Percentiles rank a stretch among this genome's conserved stretches.
These are phyloP conservation scores for Pygmarrhopalites habei DNA, from an alignment of 1,140 invertebrate genomes.

Conservation along the genomic window DNA sequence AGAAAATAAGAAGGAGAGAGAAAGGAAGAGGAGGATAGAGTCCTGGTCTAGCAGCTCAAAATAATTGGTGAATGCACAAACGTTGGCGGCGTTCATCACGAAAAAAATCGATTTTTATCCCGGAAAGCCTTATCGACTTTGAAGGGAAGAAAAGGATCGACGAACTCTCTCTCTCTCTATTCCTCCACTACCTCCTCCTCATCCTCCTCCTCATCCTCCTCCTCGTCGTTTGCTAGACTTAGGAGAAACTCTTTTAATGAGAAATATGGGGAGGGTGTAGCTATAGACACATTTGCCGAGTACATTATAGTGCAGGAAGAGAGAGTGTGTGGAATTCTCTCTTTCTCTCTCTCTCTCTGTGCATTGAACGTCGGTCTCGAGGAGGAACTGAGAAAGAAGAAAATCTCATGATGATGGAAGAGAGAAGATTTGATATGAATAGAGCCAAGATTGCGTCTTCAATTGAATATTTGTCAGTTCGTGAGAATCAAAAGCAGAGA, in stretches of 20 bases:
- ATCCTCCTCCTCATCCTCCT: neutral
- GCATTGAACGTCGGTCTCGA: no score
- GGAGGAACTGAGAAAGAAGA: no score
- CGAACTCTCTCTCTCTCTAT: neutral
- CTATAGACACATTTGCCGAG: neutral
- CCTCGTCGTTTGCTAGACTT: conserved; percentile 3
- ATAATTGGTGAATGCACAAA: neutral
- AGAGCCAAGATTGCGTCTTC: conserved; percentile 16
- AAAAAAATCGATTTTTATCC: neutral
- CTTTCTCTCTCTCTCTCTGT: no score
- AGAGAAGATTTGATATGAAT: conserved; percentile 17
- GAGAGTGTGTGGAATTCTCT: neutral
- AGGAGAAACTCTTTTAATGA: neutral
- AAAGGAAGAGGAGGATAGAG: neutral
- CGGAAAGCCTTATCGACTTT: neutral
- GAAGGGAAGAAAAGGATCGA: neutral
- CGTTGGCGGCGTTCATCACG: neutral
- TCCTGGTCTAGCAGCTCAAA: neutral
- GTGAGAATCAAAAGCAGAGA: conserved; percentile 9
- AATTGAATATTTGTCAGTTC: conserved; percentile 18
- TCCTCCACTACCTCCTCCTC: neutral
- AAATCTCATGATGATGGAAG: neutral
- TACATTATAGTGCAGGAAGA: neutral
- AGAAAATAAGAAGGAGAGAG: no score
- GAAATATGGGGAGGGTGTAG: neutral